phyloP scores from a whole-genome alignment of 2,113 vertebrate genomes.

The Oreochromis spilurus region DNA sequence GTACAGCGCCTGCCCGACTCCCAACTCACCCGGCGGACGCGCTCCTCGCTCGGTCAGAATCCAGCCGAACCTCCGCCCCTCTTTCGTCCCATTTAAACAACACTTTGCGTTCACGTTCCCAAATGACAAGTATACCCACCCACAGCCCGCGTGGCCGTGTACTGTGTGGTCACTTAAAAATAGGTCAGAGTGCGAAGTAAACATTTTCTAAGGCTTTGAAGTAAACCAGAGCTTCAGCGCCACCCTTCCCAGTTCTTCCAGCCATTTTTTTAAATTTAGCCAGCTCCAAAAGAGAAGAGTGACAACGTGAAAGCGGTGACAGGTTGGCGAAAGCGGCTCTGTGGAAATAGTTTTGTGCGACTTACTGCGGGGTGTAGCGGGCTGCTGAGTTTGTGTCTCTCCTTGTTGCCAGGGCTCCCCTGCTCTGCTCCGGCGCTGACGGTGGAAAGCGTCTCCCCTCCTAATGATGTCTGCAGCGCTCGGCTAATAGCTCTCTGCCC shows the following conservation, averaged over 20 bases:
- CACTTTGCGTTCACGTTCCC: conserved; percentile 20
- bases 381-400: conserved; percentile 72
- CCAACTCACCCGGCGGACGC: conserved; percentile 56
- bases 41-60: conserved; percentile 57
- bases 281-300: conserved; percentile 27
- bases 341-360: conserved; percentile 48
- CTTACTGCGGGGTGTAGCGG: conserved; percentile 88
- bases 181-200: conserved; percentile 56
- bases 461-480: conserved; percentile 87
- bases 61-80: conserved; percentile 36
- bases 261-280: conserved; percentile 56
- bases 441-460: conserved; percentile 85
- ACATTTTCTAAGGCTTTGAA: conserved; percentile 50
- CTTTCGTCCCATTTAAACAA: conserved; percentile 34
- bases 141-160: background rate
- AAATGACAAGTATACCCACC: conserved; percentile 42
- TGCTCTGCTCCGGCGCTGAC: conserved; percentile 80
- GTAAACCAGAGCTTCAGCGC: conserved; percentile 62
- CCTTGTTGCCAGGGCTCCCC: conserved; percentile 74
- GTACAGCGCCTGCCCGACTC: conserved; percentile 45
- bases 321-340: background rate
- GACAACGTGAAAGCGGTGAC: conserved; percentile 14
- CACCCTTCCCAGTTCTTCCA: conserved; percentile 62
- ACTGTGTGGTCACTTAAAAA: conserved; percentile 34
- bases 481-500: conserved; percentile 70